A percentile compares a stretch with the other conserved stretches of the same genome.
phyloP scores from a whole-genome alignment of 2,888 invertebrate species.

The Notodonta ziczac region DNA sequence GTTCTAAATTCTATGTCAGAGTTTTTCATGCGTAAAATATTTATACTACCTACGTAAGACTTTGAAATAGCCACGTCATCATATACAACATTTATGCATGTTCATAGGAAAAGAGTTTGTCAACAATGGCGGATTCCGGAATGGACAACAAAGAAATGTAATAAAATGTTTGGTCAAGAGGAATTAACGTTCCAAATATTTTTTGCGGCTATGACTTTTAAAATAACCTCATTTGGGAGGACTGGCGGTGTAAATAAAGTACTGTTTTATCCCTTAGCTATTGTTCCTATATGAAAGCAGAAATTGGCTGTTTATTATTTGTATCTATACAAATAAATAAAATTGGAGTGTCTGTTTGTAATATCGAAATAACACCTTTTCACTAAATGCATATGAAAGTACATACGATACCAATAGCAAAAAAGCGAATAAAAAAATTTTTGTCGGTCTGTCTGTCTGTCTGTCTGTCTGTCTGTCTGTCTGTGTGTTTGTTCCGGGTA shows the following conservation, averaged over 20 bases:
- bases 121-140: background rate
- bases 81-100: background rate
- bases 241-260: slow-evolving; percentile 1
- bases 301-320: background rate
- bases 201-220: background rate
- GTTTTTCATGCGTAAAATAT: background rate
- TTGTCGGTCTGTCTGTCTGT: too few relatives aligned
- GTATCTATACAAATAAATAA: too few relatives aligned
- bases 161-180: background rate
- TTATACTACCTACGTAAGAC: background rate
- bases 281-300: background rate
- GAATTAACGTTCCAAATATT: background rate
- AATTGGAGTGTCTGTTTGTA: too few relatives aligned
- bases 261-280: background rate
- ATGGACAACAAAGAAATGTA: background rate
- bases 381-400: too few relatives aligned
- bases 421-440: too few relatives aligned
- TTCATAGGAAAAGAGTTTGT: background rate
- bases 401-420: too few relatives aligned
- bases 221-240: background rate
- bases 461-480: too few relatives aligned
- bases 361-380: too few relatives aligned
- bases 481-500: too few relatives aligned
- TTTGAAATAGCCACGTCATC: background rate
- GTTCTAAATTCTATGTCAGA: background rate